Base-by-base conservation (phyloP, 2,797 vertebrate genomes). In the Limosa lapponica region DNA sequence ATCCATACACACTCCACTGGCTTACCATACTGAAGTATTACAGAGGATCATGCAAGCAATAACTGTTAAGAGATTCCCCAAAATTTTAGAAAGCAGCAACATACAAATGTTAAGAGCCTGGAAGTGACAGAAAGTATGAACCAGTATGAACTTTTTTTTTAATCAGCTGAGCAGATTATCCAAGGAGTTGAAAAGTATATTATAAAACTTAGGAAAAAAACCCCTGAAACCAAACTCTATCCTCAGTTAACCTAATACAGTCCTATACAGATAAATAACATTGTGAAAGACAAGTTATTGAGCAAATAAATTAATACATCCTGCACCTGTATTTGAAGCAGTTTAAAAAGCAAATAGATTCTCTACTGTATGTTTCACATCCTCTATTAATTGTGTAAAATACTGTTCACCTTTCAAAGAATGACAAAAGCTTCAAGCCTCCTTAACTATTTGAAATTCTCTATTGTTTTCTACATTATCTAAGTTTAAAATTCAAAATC, bases 91-190 rank as follows among this genome's bases (percentile, higher is more conserved):
- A 7, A 64, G 4, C 10, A 58, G 14, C 24, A 89, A 44, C 16
- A 1, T 36, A 16, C 1, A 51, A 16, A 34, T 37, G 0, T n/a
- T 70, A 46, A 43, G 6, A 65, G 6, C 24, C 11, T 58, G 6
- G 61, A 59, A 59, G 16, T 62, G 36, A 70, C 9, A 59, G 24
- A 8, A 59, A 22, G 3, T n/a, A 65, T 4, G 13, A 82, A 34
- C 13, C 7, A 64, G 37, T 24, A 17, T 57, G 55, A 69, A 32
- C 8, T 24, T 6, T 0, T 48, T 27, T 66, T 73, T 84, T 12
- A 52, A 46, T 44, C 32, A 51, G 13, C 18, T 36, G 7, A 49
- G 16, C 8, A 55, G 10, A 41, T 59, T 74, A 75, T 41, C 13
- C 7, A 54, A 62, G 8, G 43, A 22, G 13, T 22, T 58, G 27